Evolutionary conservation across 2,113 vertebrate genomes (phyloP).

Genomic region (Misgurnus anguillicaudatus): DNA sequence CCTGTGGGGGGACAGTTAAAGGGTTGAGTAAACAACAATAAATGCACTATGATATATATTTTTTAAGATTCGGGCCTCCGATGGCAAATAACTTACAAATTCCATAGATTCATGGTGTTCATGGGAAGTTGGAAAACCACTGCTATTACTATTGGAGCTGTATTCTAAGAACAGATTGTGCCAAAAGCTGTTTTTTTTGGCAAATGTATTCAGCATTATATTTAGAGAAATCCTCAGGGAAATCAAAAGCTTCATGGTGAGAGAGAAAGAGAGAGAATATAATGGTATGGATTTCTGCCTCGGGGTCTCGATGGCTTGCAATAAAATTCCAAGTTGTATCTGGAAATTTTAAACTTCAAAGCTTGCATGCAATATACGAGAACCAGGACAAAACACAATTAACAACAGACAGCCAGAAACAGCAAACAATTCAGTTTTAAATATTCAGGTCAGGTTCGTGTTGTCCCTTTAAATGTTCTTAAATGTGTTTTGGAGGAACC

Average conservation of each 20-base stretch:
- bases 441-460: too few relatives aligned
- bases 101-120: neutral
- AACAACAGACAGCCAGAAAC: neutral
- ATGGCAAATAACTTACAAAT: neutral
- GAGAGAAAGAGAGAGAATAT: neutral
- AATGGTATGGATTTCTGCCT: neutral
- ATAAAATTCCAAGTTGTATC: neutral
- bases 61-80: neutral
- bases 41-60: too few relatives aligned
- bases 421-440: neutral
- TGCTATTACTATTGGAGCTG: neutral
- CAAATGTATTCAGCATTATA: neutral
- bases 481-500: too few relatives aligned
- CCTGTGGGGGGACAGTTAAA: too few relatives aligned
- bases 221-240: neutral
- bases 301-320: neutral
- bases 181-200: neutral
- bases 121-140: neutral
- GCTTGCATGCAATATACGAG: neutral
- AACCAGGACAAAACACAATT: neutral
- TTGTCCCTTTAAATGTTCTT: too few relatives aligned
- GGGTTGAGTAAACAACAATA: too few relatives aligned
- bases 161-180: neutral
- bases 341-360: neutral
- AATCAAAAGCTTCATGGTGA: neutral